phyloP scores from a whole-genome alignment of 1,140 invertebrate genomes.

The Lasioglossum albipes region DNA sequence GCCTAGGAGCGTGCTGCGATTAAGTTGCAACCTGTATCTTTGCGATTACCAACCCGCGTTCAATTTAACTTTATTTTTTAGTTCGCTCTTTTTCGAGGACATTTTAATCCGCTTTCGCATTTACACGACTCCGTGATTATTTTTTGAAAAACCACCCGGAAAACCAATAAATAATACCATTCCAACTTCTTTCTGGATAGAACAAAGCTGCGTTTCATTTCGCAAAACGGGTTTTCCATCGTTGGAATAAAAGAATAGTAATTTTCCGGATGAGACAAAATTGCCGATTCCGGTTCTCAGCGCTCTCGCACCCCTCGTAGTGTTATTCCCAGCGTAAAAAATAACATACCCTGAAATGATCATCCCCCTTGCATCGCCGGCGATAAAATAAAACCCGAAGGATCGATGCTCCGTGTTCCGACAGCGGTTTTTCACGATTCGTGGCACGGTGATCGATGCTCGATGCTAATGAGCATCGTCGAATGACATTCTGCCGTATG shows the following conservation, averaged over 20 bases:
- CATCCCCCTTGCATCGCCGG: not conserved
- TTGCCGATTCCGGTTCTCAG: not conserved
- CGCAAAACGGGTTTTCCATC: too few relatives aligned
- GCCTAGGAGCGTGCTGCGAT: slow-evolving; percentile 18
- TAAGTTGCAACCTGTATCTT: slow-evolving; percentile 18
- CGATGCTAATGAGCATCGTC: slow-evolving; percentile 60
- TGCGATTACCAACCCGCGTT: not conserved
- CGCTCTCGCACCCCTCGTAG: not conserved
- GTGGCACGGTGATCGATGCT: slow-evolving; percentile 39
- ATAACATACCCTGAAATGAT: slow-evolving; percentile 12
- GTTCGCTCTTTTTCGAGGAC: not conserved
- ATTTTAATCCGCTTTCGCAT: not conserved
- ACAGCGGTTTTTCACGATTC: slow-evolving; percentile 1
- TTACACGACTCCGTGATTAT: too few relatives aligned
- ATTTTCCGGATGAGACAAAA: not conserved
- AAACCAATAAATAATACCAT: too few relatives aligned
- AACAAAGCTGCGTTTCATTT: too few relatives aligned
- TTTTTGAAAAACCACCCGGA: too few relatives aligned
- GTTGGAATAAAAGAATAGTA: too few relatives aligned
- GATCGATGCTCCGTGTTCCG: slow-evolving; percentile 23
- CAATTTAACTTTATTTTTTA: not conserved
- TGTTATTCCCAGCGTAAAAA: not conserved
- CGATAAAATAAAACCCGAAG: slow-evolving; percentile 9
- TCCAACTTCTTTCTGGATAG: too few relatives aligned
- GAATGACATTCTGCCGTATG: slow-evolving; percentile 53